These are phyloP conservation scores for Trididemnum nubilum DNA, from an alignment of 23 tunicate genomes.

Conservation along the genomic window DNA sequence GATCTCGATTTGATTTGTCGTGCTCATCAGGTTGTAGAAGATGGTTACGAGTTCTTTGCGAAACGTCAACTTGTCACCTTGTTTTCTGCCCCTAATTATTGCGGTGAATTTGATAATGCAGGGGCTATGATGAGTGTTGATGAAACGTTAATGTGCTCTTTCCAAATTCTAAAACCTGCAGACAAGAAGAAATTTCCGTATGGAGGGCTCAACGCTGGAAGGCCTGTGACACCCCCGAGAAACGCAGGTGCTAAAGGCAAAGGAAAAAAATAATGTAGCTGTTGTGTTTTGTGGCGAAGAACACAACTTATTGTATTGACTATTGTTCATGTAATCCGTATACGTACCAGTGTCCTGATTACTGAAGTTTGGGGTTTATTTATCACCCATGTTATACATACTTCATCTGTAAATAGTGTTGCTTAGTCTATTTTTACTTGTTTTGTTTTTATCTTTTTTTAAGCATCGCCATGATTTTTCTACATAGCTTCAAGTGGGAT, in stretches of 20 bases:
- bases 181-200: constrained; percentile 98
- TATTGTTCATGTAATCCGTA: neutral
- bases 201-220: constrained; percentile 81
- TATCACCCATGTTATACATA: neutral
- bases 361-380: neutral
- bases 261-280: neutral
- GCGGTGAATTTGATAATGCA: constrained; percentile 99
- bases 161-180: constrained; percentile 95
- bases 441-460: neutral
- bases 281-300: too few relatives aligned
- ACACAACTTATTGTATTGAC: neutral
- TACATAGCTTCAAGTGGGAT: too few relatives aligned
- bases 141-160: constrained; percentile 98
- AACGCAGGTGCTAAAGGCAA: constrained; percentile 54
- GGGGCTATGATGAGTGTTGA: constrained; percentile 99
- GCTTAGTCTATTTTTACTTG: constrained; percentile 19
- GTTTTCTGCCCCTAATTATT: constrained; percentile 97
- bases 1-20: constrained; percentile 96
- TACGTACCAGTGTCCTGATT: neutral
- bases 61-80: constrained; percentile 96
- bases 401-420: constrained; percentile 35
- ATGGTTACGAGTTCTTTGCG: constrained; percentile 85
- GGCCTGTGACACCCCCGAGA: constrained; percentile 94
- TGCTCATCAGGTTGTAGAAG: constrained; percentile 94
- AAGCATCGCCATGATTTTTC: too few relatives aligned